Percentiles rank a stretch among this genome's conserved stretches.
phyloP scores from a whole-genome alignment of 2,113 vertebrate genomes.

The Ictalurus punctatus region DNA sequence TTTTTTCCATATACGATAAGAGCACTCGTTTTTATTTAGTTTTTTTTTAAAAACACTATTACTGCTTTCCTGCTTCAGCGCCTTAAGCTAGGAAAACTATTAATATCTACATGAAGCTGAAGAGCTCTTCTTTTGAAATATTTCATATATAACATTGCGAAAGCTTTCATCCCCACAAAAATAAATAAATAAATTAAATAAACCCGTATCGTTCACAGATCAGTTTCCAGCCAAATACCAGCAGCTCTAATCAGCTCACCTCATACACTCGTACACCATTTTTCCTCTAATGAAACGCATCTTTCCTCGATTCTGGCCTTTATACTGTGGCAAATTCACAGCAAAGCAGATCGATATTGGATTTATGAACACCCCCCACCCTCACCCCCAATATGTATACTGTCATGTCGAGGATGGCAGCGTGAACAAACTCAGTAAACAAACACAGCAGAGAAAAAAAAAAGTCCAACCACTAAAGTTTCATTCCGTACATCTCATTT shows the following conservation, averaged over 20 bases:
- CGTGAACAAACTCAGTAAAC: conserved; percentile 58
- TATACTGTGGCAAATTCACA: neutral
- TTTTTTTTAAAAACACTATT: neutral
- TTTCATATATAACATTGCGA: neutral
- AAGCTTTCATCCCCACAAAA: neutral
- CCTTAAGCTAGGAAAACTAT: conserved; percentile 28
- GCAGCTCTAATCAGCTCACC: conserved; percentile 13
- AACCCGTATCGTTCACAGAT: conserved; percentile 4
- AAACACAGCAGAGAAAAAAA: conserved; percentile 48
- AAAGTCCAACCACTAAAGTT: conserved; percentile 57
- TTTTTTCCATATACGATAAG: neutral
- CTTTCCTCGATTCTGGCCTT: neutral
- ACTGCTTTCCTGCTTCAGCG: neutral
- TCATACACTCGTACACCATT: neutral
- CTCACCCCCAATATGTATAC: conserved; percentile 58
- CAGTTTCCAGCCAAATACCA: neutral
- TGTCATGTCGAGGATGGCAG: conserved; percentile 48
- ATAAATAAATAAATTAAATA: neutral
- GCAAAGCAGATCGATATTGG: neutral
- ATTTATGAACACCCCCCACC: neutral
- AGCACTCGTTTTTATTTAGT: neutral
- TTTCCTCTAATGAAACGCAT: neutral
- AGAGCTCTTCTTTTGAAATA: conserved; percentile 12
- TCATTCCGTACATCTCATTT: conserved; percentile 64
- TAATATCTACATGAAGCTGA: conserved; percentile 21